phyloP scores from a whole-genome alignment of 1,140 invertebrate species.

The Tribolium madens region DNA sequence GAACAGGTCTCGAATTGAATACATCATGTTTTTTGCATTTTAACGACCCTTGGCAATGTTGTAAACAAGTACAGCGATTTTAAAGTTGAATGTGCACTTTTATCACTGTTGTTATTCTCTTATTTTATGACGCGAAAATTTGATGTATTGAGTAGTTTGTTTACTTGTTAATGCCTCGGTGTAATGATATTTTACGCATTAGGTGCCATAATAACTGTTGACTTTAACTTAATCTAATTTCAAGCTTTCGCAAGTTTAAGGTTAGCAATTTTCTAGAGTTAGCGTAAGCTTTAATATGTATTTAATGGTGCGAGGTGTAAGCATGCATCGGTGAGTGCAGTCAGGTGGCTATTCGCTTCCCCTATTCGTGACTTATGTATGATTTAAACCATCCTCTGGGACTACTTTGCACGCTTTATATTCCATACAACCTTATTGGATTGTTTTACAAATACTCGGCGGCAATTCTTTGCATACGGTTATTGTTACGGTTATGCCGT shows the following conservation, averaged over 20 bases:
- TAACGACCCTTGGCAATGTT: background rate
- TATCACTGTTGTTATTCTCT: background rate
- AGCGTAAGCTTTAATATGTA: constrained; percentile 30
- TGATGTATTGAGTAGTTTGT: background rate
- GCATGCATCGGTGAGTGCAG: constrained; percentile 23
- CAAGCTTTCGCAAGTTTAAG: constrained; percentile 24
- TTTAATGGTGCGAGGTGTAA: constrained; percentile 32
- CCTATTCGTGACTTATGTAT: constrained; percentile 14
- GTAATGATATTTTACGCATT: background rate
- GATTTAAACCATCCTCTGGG: constrained; percentile 14
- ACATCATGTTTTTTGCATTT: background rate
- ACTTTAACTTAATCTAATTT: constrained; percentile 31
- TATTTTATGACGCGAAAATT: background rate
- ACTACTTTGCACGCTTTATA: constrained; percentile 32
- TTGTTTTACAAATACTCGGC: constrained; percentile 29
- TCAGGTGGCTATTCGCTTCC: background rate
- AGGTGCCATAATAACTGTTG: background rate
- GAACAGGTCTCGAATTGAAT: background rate
- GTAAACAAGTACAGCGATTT: background rate
- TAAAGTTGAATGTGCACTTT: background rate
- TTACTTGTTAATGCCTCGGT: background rate
- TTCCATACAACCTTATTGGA: constrained; percentile 29
- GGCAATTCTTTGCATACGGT: constrained; percentile 27
- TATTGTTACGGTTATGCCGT: constrained; percentile 26
- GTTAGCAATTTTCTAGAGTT: constrained; percentile 24